phyloP scores from a whole-genome alignment of 1,140 invertebrate genomes.

The Meloidogyne hapla region DNA sequence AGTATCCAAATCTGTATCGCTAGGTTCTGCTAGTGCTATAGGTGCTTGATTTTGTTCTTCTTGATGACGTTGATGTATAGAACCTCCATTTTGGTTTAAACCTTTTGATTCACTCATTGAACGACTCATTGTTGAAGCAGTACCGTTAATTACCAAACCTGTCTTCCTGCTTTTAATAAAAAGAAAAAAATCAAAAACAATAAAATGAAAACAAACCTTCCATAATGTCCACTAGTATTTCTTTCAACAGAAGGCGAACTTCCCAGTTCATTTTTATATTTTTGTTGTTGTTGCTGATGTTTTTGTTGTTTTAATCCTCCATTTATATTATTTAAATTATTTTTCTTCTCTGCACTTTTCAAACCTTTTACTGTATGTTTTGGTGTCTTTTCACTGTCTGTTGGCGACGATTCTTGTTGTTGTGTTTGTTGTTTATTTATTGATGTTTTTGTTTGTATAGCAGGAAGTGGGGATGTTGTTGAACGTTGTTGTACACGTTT shows the following conservation, averaged over 20 bases:
- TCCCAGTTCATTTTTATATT: conserved; percentile 15
- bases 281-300: not conserved
- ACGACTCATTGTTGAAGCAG: not conserved
- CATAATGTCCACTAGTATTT: not conserved
- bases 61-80: not conserved
- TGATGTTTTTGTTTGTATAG: not conserved
- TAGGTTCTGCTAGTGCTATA: conserved; percentile 61
- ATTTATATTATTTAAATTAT: not conserved
- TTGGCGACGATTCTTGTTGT: not conserved
- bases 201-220: not conserved
- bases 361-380: not conserved
- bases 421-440: not conserved
- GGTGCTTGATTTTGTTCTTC: conserved; percentile 39
- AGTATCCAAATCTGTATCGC: conserved; percentile 60
- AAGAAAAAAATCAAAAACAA: not conserved
- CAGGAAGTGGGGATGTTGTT: not conserved
- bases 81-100: conserved; percentile 15
- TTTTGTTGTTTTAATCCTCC: not conserved
- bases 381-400: conserved; percentile 18
- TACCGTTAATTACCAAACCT: conserved; percentile 26
- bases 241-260: conserved; percentile 18
- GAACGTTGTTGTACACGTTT: not conserved
- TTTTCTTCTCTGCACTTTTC: not conserved
- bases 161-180: not conserved
- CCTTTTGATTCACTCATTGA: conserved; percentile 26